Percentiles rank a stretch among this genome's conserved stretches.
Evolutionary conservation across 2,888 invertebrate species (phyloP).

Genomic region (Hirtodrosophila histrioides): DNA sequence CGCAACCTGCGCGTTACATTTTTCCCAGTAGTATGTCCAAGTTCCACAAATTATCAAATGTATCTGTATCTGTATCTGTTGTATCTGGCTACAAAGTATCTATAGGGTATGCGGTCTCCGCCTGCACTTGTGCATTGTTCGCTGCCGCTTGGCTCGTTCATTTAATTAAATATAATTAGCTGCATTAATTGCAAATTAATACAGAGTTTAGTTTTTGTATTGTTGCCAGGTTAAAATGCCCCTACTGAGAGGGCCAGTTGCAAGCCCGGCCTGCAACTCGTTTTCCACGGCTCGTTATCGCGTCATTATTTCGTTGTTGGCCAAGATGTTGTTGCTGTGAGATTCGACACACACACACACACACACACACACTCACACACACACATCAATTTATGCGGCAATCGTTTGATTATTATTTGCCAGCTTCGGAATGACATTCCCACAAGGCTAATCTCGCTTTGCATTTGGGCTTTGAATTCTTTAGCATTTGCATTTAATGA

Average conservation of each 20-base stretch:
- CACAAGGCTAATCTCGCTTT: slow-evolving; percentile 4
- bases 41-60: slow-evolving; percentile 54
- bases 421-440: slow-evolving; percentile 39
- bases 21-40: slow-evolving; percentile 73
- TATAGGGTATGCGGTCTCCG: slow-evolving; percentile 29
- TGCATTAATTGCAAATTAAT: slow-evolving; percentile 81
- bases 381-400: slow-evolving; percentile 28
- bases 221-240: slow-evolving; percentile 50
- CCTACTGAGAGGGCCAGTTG: slow-evolving; percentile 2
- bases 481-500: slow-evolving; percentile 56
- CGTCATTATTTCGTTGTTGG: slow-evolving; percentile 61
- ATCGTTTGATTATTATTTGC: slow-evolving; percentile 15
- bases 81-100: slow-evolving; percentile 39
- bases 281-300: slow-evolving; percentile 71
- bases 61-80: slow-evolving; percentile 39
- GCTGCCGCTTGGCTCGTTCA: slow-evolving; percentile 67
- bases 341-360: slow-evolving; percentile 32
- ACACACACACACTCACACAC: slow-evolving; percentile 6
- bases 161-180: slow-evolving; percentile 81
- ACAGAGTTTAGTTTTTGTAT: slow-evolving; percentile 72
- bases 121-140: slow-evolving; percentile 59
- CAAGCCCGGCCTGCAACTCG: slow-evolving; percentile 52
- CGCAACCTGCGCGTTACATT: slow-evolving; percentile 70
- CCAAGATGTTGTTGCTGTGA: slow-evolving; percentile 20
- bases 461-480: slow-evolving; percentile 12